These are phyloP conservation scores for Galleria mellonella DNA, from an alignment of 1,140 invertebrate genomes.

Conservation along the genomic window DNA sequence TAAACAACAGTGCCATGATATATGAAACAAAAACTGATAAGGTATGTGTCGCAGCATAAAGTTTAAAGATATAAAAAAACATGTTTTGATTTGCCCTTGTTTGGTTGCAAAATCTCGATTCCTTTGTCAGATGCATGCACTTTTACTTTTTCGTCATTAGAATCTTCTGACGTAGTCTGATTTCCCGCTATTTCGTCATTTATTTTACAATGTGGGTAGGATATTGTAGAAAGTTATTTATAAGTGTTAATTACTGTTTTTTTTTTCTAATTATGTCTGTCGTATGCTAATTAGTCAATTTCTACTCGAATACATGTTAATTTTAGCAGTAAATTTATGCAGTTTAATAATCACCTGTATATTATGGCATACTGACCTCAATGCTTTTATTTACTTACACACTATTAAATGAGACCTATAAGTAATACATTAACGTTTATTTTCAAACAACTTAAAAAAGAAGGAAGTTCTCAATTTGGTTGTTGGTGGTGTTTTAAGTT, in stretches of 20 bases:
- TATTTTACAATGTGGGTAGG: conserved; percentile 33
- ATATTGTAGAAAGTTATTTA: conserved; percentile 19
- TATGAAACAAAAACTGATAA: conserved; percentile 20
- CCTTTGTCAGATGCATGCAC: conserved; percentile 61
- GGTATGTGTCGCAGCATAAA: conserved; percentile 22
- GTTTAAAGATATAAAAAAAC: conserved; percentile 27
- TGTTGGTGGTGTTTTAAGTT: too few relatives aligned
- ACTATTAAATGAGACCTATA: too few relatives aligned
- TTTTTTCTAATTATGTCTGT: conserved; percentile 11
- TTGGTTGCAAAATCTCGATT: conserved; percentile 63
- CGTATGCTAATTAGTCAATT: conserved; percentile 39
- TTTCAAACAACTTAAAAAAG: too few relatives aligned
- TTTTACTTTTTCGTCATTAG: conserved; percentile 57
- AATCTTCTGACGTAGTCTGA: conserved; percentile 13
- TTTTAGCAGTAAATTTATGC: too few relatives aligned
- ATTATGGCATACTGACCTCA: too few relatives aligned
- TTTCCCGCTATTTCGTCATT: conserved; percentile 31
- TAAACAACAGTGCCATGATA: conserved; percentile 40
- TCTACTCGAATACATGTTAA: conserved; percentile 36
- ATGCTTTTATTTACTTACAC: too few relatives aligned
- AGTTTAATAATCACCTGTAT: too few relatives aligned
- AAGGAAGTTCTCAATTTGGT: too few relatives aligned
- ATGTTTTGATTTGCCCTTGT: conserved; percentile 59
- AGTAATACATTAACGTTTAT: too few relatives aligned
- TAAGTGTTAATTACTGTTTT: conserved; percentile 3